Conservation (phyloP, 37 sponge, comb jelly and placozoan species). For the Beroe ovata region DNA sequence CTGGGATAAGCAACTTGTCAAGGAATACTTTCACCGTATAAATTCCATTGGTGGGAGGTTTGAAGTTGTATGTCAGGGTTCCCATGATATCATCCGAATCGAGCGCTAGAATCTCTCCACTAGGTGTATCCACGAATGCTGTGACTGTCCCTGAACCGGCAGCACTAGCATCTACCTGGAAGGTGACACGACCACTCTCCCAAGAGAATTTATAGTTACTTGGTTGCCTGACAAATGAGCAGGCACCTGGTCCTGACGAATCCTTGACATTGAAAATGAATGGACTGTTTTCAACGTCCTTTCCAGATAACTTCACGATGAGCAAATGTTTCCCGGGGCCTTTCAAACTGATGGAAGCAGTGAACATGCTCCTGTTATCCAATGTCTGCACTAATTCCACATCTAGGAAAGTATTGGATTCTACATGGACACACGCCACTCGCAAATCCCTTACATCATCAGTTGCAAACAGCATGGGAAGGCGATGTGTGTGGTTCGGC, state of each 20-base stretch:
- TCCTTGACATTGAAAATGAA: constrained; percentile 2
- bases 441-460: not conserved
- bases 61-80: not conserved
- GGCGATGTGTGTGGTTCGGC: not conserved
- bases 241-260: not conserved
- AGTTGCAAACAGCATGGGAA: constrained; percentile 6
- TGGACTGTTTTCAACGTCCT: not conserved
- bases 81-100: not conserved
- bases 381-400: not conserved
- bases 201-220: not conserved
- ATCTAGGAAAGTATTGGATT: not conserved
- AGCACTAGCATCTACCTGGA: constrained; percentile 4
- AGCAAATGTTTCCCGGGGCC: constrained; percentile 16
- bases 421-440: constrained; percentile 4
- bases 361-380: not conserved
- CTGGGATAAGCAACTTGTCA: not conserved
- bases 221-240: not conserved
- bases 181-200: not conserved
- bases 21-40: not conserved
- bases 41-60: constrained; percentile 5
- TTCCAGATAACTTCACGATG: not conserved
- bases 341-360: not conserved
- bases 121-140: not conserved
- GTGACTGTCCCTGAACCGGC: constrained; percentile 17
- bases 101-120: not conserved